These are phyloP conservation scores for Ostrea denselamellosa DNA, from an alignment of 1,140 invertebrate genomes.

Conservation along the genomic window DNA sequence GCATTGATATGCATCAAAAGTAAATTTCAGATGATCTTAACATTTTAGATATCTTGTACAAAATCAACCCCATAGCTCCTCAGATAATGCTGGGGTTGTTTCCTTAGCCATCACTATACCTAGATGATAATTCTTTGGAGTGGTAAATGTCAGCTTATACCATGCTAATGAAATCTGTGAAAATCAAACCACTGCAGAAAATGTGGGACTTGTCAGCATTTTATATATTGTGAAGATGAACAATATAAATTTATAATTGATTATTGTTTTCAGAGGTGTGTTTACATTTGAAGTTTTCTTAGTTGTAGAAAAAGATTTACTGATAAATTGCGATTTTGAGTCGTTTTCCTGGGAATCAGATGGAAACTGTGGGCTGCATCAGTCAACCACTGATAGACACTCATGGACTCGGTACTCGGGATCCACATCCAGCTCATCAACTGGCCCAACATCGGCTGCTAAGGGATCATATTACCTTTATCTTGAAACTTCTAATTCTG, in stretches of 20 bases:
- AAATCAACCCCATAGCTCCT: no score
- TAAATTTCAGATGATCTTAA: no score
- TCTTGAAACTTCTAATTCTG: neutral
- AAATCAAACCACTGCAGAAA: no score
- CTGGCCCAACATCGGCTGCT: neutral
- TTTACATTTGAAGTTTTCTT: neutral
- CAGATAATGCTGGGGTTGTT: no score
- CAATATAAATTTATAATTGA: neutral
- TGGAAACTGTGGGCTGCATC: neutral
- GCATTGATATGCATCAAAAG: no score
- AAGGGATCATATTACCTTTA: neutral
- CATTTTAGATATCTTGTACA: no score
- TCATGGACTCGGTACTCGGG: neutral
- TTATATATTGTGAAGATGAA: neutral
- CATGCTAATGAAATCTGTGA: neutral
- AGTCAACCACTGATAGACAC: neutral
- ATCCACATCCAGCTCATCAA: neutral
- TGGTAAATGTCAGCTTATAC: neutral
- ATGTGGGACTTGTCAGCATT: neutral
- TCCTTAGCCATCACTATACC: no score
- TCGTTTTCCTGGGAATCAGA: neutral
- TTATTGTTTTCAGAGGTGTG: neutral
- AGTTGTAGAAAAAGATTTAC: neutral
- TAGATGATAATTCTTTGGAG: no score
- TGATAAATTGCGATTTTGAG: neutral